These are phyloP conservation scores for Thalpophila matura DNA, from an alignment of 2,888 invertebrate species.

Conservation along the genomic window DNA sequence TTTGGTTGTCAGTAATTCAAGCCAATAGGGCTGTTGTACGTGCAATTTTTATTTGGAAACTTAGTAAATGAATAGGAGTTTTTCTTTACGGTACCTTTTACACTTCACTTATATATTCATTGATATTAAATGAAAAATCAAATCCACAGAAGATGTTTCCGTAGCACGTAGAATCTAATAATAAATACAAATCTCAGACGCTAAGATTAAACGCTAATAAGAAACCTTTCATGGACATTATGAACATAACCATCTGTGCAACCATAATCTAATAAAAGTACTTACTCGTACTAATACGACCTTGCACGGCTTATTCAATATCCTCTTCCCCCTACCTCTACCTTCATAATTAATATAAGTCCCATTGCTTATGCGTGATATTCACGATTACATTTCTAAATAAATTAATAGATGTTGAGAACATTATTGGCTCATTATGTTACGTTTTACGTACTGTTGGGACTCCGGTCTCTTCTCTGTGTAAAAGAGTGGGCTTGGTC, in stretches of 20 bases:
- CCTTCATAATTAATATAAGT: constrained; percentile 6
- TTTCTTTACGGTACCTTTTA: not conserved
- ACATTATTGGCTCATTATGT: too few species aligned
- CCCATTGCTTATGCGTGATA: not conserved
- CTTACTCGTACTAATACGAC: not conserved
- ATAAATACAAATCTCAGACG: constrained; percentile 8
- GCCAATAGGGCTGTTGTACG: not conserved
- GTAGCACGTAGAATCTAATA: too few species aligned
- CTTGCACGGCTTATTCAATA: constrained; percentile 23
- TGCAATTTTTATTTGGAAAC: not conserved
- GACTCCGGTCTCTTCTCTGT: too few species aligned
- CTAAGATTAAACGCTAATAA: constrained; percentile 14
- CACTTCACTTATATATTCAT: not conserved
- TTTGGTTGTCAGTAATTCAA: not conserved
- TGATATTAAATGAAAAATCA: too few species aligned
- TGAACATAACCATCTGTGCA: constrained; percentile 6
- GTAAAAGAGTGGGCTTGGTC: too few species aligned
- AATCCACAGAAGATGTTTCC: too few species aligned
- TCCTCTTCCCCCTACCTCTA: not conserved
- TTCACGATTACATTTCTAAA: constrained; percentile 22
- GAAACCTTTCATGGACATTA: constrained; percentile 17
- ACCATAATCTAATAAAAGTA: constrained; percentile 33
- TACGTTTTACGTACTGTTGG: too few species aligned
- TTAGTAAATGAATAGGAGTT: not conserved
- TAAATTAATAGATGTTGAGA: too few species aligned